Evolutionary conservation across 2,888 invertebrate species (phyloP), one percentile per base, ranked within the genome.

Genomic region (Argyresthia goedartella): DNA sequence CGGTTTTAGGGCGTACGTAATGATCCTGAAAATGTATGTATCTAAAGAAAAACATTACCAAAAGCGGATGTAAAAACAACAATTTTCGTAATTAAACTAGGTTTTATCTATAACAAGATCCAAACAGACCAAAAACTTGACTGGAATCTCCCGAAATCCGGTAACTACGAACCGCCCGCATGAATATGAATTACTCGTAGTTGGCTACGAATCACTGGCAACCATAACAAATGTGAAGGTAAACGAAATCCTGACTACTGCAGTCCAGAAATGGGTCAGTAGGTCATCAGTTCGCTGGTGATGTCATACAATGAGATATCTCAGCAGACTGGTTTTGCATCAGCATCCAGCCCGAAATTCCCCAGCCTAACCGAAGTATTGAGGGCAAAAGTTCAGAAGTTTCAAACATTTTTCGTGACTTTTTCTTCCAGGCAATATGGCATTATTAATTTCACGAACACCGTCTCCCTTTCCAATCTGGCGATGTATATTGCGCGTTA

Each of bases 251-350:
- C 66, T 70, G 68, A 70, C 75, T 81, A 42, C 53, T 49, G 81
- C 84, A 84, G 73, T 75, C 71, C 72, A 75, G 66, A 85, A 73
- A 60, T 74, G 63, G 85, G 85, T 81, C 71, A 85, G 67, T 79
- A 64, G 84, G 85, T 75, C 82, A 78, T 75, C 73, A 73, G 71
- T 73, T 69, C 66, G 62, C 66, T 67, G 70, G 68, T 66, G 67
- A 71, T 73, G 78, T 74, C 81, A 77, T 74, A 81, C 77, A 80
- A 76, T 77, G 81, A 77, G 76, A 76, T 80, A 81, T 78, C 73
- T 73, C 73, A 79, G 78, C 80, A 73, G 77, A 67, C 64, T 63
- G 65, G 63, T 68, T 69, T 74, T 70, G 71, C 68, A 78, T 73
- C 73, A 69, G 62, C 61, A 60, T 65, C 65, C 60, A 60, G 62